phyloP scores from a whole-genome alignment of 1,140 invertebrate species.

The Polyergus mexicanus region DNA sequence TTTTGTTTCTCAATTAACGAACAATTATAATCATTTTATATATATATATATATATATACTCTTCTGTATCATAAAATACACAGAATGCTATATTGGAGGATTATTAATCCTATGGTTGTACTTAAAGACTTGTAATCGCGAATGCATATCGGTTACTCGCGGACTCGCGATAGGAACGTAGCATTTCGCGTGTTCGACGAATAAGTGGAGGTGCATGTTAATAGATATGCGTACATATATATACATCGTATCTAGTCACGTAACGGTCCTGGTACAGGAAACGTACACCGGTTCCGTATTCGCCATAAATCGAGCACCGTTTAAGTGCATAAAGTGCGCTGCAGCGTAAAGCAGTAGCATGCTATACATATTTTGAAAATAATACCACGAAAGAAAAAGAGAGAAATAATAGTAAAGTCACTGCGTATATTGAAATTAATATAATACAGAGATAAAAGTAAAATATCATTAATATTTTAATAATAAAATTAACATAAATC shows the following conservation, averaged over 20 bases:
- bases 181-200: conserved; percentile 24
- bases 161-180: conserved; percentile 28
- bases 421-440: background rate
- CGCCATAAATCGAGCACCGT: conserved; percentile 20
- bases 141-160: background rate
- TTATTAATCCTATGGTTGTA: background rate
- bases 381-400: background rate
- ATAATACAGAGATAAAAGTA: background rate
- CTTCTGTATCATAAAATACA: background rate
- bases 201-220: conserved; percentile 11
- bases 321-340: conserved; percentile 29
- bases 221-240: conserved; percentile 24
- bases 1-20: background rate
- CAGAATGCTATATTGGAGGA: background rate
- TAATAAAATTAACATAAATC: background rate
- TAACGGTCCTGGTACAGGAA: conserved; percentile 69
- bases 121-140: background rate
- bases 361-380: background rate
- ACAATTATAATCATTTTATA: background rate
- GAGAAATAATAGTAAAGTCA: background rate
- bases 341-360: background rate
- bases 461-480: background rate
- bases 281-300: conserved; percentile 67
- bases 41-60: background rate
- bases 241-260: conserved; percentile 61